Base-by-base conservation (phyloP, 2,113 vertebrate genomes). In the Pteronura brasiliensis region DNA sequence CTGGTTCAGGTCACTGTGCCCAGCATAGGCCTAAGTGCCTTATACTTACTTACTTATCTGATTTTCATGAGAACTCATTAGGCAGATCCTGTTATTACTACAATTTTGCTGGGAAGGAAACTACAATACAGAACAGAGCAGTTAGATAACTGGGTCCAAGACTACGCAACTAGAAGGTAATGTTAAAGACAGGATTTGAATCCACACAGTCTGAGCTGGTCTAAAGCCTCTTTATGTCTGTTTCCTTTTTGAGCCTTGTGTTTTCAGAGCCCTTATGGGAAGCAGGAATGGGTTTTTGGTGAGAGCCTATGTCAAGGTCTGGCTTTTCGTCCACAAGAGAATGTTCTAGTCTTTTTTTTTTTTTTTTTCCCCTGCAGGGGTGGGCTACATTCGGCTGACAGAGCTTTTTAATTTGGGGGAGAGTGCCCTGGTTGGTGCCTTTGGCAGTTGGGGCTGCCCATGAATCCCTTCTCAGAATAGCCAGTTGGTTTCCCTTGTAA, bases 371-470 rank as follows among this genome's bases (percentile, higher is more conserved):
- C 15, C 42, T 80, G 61, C 18, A 23, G 61, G n/a, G 10, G 47
- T 23, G 23, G 15, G 4, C 61, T 31, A 1, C 1, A 27, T 27
- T 14, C 4, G 4, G 47, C 52, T 57, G 1, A 47, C 8, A 7
- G 47, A 47, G 12, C 61, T 39, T 42, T 47, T 69, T 18, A 23
- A 4, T 14, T 23, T 80, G 4, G 34, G 17, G n/a, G 31, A 1
- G 7, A 23, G 72, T 4, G 52, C 4, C 27, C 7, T 61, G 29
- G 29, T 52, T 61, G 29, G 29, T 52, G 42, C 42, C 34, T 31
- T 80, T 21, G 74, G 9, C 34, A 20, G 15, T 69, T 63, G 12
- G 18, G 47, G 36, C 4, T 4, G 7, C 27, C 61, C 61, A 69
- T 23, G 47, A 36, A 42, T 11, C 36, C 17, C 27, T 44, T 55